Evolutionary conservation across 2,113 vertebrate species (phyloP), one percentile per base, ranked within the genome.

Genomic region (human): DNA sequence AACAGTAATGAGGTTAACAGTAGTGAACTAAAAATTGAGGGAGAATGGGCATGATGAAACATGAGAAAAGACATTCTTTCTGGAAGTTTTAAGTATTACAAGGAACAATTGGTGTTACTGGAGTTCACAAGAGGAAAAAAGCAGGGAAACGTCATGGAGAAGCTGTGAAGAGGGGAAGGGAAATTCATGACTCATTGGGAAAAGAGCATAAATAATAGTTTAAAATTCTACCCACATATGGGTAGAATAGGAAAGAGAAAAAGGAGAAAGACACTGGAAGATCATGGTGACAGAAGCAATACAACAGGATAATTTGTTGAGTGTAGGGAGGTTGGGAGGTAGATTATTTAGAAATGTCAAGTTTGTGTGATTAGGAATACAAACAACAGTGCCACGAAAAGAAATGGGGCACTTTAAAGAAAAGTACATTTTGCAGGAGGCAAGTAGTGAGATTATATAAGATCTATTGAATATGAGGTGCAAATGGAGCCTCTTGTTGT

Each of bases 51-150:
- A 18, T 38, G 35, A 38, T 61, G 40, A 55, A 75, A 88, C 32
- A 35, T 11, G 88, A 92, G 40, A 40, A n/a, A 73, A 87, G 30
- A 20, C 30, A 1, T 72, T 55, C 59, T 75, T 66, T 59, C 25
- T 35, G 72, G 40, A 92, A 81, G 38, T 52, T 55, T 27, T 66
- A 50, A 59, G 23, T 59, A 38, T 43, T 92, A 52, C 82, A 75
- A 68, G 80, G 55, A 80, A 84, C 61, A 91, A 38, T 91, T 68
- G 38, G 23, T 52, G 48, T 48, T 89, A 23, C 8, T 72, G 43
- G 40, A 92, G 84, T 86, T 78, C 50, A 66, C 66, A 87, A 32
- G 84, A 95, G 80, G 52, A 75, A 73, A 81, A 86, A 79, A 57
- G 40, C 66, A 76, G 17, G 18, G 76, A 81, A 78, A 78, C 8